Evolutionary conservation across 2,888 invertebrate species (phyloP).

Genomic region (Diloba caeruleocephala): DNA sequence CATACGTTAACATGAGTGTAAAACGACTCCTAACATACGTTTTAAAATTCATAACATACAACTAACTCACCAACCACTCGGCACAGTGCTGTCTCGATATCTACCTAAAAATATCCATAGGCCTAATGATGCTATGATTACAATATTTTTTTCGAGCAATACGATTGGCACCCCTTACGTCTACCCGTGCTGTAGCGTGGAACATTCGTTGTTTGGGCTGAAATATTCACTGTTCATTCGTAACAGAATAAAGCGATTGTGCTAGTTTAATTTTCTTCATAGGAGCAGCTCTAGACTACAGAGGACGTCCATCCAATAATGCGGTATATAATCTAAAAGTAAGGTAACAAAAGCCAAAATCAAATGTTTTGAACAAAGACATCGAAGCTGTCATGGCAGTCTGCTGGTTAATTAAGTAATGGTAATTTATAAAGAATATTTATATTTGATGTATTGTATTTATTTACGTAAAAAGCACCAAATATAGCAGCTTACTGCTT

Average conservation of each 20-base stretch:
- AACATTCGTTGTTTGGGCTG: slow-evolving; percentile 46
- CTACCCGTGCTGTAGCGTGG: slow-evolving; percentile 52
- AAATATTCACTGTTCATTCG: slow-evolving; percentile 4
- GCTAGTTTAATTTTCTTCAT: too few relatives aligned
- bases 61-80: slow-evolving; percentile 50
- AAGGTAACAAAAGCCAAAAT: too few relatives aligned
- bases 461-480: too few relatives aligned
- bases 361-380: too few relatives aligned
- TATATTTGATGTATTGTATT: too few relatives aligned
- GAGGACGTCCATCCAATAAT: too few relatives aligned
- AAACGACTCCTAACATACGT: slow-evolving; percentile 74
- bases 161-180: slow-evolving; percentile 69
- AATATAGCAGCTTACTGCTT: too few relatives aligned
- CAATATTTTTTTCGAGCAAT: slow-evolving; percentile 59
- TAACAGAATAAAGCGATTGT: not conserved
- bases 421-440: too few relatives aligned
- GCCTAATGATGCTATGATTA: slow-evolving; percentile 57
- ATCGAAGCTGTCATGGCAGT: too few relatives aligned
- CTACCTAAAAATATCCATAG: slow-evolving; percentile 58
- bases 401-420: too few relatives aligned
- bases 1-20: slow-evolving; percentile 80
- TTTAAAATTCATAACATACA: slow-evolving; percentile 75
- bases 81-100: slow-evolving; percentile 29
- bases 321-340: too few relatives aligned
- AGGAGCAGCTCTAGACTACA: too few relatives aligned